Percentiles rank a stretch among this genome's conserved stretches.
Evolutionary conservation across 2,113 vertebrate genomes (phyloP).

Genomic region (Apteryx mantelli): DNA sequence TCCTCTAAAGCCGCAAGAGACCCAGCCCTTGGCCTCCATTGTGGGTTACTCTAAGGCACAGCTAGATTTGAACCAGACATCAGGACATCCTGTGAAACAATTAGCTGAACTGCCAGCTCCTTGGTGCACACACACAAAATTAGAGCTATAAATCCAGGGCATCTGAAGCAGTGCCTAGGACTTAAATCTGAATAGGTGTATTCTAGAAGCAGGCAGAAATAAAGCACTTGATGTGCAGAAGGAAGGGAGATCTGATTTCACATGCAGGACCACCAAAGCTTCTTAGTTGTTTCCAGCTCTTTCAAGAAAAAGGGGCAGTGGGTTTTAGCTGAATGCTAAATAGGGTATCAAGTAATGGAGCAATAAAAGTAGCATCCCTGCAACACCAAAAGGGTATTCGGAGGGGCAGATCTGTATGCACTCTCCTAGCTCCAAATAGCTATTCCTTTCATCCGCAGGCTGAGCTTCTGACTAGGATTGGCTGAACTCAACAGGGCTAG

Average conservation of each 20-base stretch:
- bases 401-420: slow-evolving; percentile 34
- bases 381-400: not conserved
- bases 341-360: not conserved
- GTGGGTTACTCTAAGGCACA: not conserved
- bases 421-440: slow-evolving; percentile 9
- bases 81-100: not conserved
- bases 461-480: slow-evolving; percentile 5
- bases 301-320: not conserved
- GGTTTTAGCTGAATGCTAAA: not conserved
- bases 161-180: not conserved
- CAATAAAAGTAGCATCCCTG: not conserved
- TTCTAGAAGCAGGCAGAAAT: not conserved
- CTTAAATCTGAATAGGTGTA: not conserved
- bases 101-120: not conserved
- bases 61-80: not conserved
- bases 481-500: not conserved
- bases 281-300: not conserved
- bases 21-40: not conserved
- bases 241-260: not conserved
- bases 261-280: not conserved
- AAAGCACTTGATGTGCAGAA: not conserved
- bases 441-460: not conserved
- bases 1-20: not conserved
- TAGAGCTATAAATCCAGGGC: not conserved
- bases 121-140: not conserved